Evolutionary conservation across 2,797 vertebrate genomes (phyloP).

Genomic region (Gymnoscopelus microlampas): DNA sequence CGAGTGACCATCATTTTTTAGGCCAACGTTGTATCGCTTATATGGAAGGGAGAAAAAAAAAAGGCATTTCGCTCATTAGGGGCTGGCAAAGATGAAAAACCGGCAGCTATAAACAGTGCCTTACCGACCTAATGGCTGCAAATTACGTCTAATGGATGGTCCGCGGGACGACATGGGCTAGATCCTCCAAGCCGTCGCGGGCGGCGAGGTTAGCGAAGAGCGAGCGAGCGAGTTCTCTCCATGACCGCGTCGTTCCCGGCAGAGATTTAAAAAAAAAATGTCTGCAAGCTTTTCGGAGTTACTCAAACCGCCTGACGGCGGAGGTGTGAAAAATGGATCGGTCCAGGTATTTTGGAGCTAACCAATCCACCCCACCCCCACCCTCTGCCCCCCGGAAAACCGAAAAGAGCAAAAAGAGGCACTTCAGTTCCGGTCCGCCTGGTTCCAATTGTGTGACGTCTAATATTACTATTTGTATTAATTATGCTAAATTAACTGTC

Average conservation of each 20-base stretch:
- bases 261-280: slow-evolving; percentile 31
- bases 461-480: slow-evolving; percentile 86
- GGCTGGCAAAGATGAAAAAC: slow-evolving; percentile 60
- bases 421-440: slow-evolving; percentile 38
- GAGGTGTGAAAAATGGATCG: slow-evolving; percentile 61
- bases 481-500: slow-evolving; percentile 84
- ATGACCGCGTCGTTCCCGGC: slow-evolving; percentile 34
- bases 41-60: slow-evolving; percentile 52
- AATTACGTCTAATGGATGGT: slow-evolving; percentile 53
- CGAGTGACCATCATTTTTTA: slow-evolving; percentile 69
- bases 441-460: slow-evolving; percentile 66
- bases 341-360: slow-evolving; percentile 54
- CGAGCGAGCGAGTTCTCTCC: slow-evolving; percentile 24
- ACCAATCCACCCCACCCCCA: background rate
- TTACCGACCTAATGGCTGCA: slow-evolving; percentile 50
- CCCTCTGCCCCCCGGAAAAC: slow-evolving; percentile 11
- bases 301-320: slow-evolving; percentile 60
- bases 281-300: slow-evolving; percentile 34
- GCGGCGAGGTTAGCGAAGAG: background rate
- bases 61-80: slow-evolving; percentile 61
- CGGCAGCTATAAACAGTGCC: slow-evolving; percentile 56
- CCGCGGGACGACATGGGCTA: slow-evolving; percentile 18
- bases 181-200: slow-evolving; percentile 18
- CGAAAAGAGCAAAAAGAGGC: slow-evolving; percentile 13
- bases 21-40: slow-evolving; percentile 55